Conservation (phyloP, 2,797 vertebrate species). For the Clarias laeviceps region DNA sequence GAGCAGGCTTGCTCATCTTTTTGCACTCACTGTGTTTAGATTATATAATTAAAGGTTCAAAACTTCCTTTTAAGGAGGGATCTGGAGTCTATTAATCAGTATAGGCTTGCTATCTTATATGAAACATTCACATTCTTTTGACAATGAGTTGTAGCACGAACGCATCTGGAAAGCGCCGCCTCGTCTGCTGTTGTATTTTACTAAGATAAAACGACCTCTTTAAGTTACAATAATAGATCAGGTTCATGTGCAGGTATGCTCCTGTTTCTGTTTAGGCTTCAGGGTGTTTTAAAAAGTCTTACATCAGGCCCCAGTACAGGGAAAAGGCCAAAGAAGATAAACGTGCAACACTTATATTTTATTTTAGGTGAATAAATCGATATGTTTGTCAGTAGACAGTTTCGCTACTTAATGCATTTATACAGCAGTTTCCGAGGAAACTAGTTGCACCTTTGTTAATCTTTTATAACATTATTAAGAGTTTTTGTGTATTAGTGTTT, state of each 20-base stretch:
- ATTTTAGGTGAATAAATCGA: background rate
- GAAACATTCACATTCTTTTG: conserved; percentile 3
- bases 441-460: conserved; percentile 3
- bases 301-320: background rate
- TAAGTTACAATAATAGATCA: background rate
- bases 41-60: conserved; percentile 4
- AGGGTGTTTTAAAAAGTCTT: background rate
- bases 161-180: background rate
- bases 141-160: background rate
- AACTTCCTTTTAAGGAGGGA: conserved; percentile 1
- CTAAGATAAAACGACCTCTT: background rate
- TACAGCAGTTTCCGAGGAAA: conserved; percentile 41
- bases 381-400: background rate
- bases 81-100: background rate
- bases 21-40: background rate
- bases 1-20: background rate
- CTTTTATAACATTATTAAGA: background rate
- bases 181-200: background rate
- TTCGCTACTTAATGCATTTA: conserved; percentile 21
- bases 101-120: background rate
- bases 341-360: background rate
- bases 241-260: background rate
- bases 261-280: background rate
- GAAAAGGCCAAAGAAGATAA: background rate
- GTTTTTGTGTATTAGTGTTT: background rate